These are phyloP conservation scores for Cerastoderma edule DNA, from an alignment of 2,888 invertebrate species.

Conservation along the genomic window DNA sequence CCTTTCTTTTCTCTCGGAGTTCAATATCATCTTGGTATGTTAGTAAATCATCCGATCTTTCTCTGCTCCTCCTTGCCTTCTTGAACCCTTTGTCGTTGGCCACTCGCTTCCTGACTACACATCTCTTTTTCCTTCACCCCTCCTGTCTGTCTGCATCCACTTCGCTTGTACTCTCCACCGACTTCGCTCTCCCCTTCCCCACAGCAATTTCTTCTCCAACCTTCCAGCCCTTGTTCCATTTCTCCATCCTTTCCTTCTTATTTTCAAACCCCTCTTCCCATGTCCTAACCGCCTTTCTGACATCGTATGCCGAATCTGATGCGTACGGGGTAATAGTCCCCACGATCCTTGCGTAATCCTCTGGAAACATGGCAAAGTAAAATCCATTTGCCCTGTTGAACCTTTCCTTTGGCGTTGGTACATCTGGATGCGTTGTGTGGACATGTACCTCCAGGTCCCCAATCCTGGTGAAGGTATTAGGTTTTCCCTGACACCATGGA, in stretches of 20 bases:
- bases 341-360: slow-evolving; percentile 32
- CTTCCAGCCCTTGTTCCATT: slow-evolving; percentile 33
- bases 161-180: background rate
- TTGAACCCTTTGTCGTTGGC: background rate
- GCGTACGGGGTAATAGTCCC: slow-evolving; percentile 5
- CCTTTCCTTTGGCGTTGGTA: background rate
- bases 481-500: slow-evolving; percentile 33
- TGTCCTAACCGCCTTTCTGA: slow-evolving; percentile 25
- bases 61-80: background rate
- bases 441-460: slow-evolving; percentile 29
- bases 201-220: background rate
- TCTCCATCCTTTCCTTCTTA: slow-evolving; percentile 23
- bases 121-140: background rate
- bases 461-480: slow-evolving; percentile 28
- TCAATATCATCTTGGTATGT: background rate
- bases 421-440: background rate
- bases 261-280: slow-evolving; percentile 26
- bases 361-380: slow-evolving; percentile 25
- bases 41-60: background rate
- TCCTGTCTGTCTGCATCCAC: background rate
- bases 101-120: background rate
- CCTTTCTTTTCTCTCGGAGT: background rate
- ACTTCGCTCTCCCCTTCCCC: slow-evolving; percentile 5
- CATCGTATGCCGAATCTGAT: slow-evolving; percentile 18
- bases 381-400: slow-evolving; percentile 25